Conservation (phyloP, 2,797 vertebrate species). For the Enteromius fasciolatus region DNA sequence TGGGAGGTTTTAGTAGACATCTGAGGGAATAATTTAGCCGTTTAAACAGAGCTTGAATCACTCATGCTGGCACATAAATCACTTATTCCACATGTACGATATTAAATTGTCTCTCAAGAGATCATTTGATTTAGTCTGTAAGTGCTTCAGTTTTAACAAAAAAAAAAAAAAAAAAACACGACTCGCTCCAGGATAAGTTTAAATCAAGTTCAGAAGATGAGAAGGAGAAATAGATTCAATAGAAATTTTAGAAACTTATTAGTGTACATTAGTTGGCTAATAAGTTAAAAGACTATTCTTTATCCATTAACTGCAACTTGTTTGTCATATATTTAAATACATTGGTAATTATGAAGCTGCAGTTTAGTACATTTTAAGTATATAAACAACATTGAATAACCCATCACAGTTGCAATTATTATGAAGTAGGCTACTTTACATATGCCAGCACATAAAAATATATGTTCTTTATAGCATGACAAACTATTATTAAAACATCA, state of each 20-base stretch:
- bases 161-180: not conserved
- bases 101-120: constrained; percentile 8
- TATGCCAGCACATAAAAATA: not conserved
- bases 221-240: not conserved
- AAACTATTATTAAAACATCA: not conserved
- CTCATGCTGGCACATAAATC: not conserved
- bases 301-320: not conserved
- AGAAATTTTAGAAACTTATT: not conserved
- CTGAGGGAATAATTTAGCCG: not conserved
- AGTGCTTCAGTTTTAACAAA: not conserved
- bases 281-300: not conserved
- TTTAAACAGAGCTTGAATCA: constrained; percentile 2
- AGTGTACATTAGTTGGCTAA: not conserved
- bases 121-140: not conserved
- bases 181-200: not conserved
- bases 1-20: not conserved
- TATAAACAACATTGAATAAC: not conserved
- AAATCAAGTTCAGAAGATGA: not conserved
- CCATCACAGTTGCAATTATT: not conserved
- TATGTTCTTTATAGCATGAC: not conserved
- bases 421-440: not conserved
- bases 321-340: not conserved
- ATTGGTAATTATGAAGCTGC: not conserved
- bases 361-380: not conserved
- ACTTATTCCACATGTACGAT: not conserved